Evolutionary conservation across 2,888 invertebrate genomes (phyloP).

Genomic region (Ormyrus nitidulus): DNA sequence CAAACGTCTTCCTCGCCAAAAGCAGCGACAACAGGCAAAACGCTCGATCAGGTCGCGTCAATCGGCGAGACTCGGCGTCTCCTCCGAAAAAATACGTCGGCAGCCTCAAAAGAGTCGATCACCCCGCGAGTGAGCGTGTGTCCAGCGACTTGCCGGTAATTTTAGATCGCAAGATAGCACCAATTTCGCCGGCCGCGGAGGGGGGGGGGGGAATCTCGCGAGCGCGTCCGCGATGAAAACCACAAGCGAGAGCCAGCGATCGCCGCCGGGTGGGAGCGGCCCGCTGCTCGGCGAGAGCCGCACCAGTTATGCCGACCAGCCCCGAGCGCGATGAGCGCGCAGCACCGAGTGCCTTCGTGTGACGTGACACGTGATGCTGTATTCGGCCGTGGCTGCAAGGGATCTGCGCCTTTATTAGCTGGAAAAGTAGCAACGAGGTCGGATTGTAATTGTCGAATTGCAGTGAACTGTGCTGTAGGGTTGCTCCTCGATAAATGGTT

Average conservation of each 20-base stretch:
- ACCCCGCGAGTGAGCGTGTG: constrained; percentile 52
- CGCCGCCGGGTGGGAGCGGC: constrained; percentile 56
- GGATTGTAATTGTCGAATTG: too few species aligned
- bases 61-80: not conserved
- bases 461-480: too few species aligned
- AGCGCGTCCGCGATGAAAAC: constrained; percentile 33
- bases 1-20: not conserved
- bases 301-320: constrained; percentile 72
- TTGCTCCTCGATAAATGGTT: too few species aligned
- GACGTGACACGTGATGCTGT: too few species aligned
- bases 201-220: constrained; percentile 38
- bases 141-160: constrained; percentile 71
- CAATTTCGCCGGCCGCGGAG: constrained; percentile 48
- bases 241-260: constrained; percentile 48
- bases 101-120: not conserved
- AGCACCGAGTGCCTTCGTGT: too few species aligned
- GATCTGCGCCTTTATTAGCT: too few species aligned
- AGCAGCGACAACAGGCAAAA: not conserved
- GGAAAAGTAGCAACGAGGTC: too few species aligned
- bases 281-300: constrained; percentile 61
- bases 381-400: too few species aligned
- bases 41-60: not conserved
- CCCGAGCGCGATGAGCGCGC: constrained; percentile 61
- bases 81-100: too few species aligned
- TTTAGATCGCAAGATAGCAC: constrained; percentile 74